These are phyloP conservation scores for Erpornis zantholeuca DNA, from an alignment of 2,113 vertebrate species.

Conservation along the genomic window DNA sequence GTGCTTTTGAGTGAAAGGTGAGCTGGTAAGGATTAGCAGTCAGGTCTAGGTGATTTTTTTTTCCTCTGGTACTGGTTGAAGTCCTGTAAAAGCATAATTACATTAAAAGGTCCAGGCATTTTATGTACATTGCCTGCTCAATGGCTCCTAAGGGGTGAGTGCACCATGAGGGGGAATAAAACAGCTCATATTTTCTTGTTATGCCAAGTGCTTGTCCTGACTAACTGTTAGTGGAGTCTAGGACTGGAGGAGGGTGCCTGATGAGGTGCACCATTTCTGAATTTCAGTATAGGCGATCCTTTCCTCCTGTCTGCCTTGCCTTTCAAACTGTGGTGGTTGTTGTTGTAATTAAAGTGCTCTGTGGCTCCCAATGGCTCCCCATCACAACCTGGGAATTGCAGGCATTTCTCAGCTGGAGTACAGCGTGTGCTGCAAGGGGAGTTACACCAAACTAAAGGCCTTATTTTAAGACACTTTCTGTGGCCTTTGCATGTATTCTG, in stretches of 20 bases:
- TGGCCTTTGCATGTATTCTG: neutral
- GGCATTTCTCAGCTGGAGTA: neutral
- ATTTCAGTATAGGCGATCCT: neutral
- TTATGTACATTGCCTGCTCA: slow-evolving; percentile 19
- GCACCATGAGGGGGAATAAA: slow-evolving; percentile 24
- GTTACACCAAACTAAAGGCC: neutral
- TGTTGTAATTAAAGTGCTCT: slow-evolving; percentile 19
- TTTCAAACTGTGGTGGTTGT: neutral
- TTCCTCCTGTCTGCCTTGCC: slow-evolving; percentile 23
- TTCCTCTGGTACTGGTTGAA: neutral
- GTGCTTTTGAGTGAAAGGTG: neutral
- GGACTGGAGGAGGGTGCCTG: neutral
- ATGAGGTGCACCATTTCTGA: neutral
- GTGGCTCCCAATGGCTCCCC: neutral
- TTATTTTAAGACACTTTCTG: neutral
- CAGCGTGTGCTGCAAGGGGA: neutral
- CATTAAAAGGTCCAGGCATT: slow-evolving; percentile 26
- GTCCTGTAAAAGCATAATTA: slow-evolving; percentile 49
- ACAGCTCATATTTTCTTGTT: slow-evolving; percentile 3
- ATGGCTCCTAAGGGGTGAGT: neutral
- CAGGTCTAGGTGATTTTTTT: neutral
- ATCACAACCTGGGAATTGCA: neutral
- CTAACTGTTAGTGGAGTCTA: neutral
- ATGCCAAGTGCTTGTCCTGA: neutral
- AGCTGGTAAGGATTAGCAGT: slow-evolving; percentile 15